Percentiles rank a stretch among this genome's conserved stretches.
Evolutionary conservation across 2,113 vertebrate genomes (phyloP).

Genomic region (Centropus bengalensis): DNA sequence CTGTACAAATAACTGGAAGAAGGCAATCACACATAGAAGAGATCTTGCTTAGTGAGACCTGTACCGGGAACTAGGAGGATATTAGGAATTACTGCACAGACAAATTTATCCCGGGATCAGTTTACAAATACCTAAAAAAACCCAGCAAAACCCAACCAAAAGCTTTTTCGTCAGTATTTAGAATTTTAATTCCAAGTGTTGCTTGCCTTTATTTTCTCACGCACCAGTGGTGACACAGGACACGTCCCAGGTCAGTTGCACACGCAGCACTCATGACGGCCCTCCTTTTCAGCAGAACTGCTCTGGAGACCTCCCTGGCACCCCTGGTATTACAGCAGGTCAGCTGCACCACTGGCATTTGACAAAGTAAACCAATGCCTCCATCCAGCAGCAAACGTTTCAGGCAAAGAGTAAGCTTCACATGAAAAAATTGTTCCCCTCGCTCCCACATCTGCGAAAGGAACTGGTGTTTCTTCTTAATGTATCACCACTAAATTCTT

Average conservation of each 20-base stretch:
- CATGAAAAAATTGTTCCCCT: constrained; percentile 13
- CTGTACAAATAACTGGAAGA: background rate
- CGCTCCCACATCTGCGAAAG: constrained; percentile 18
- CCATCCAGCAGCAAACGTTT: background rate
- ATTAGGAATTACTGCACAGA: background rate
- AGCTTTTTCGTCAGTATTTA: background rate
- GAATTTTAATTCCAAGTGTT: background rate
- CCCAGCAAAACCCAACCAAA: background rate
- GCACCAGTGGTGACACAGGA: background rate
- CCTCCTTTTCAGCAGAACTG: background rate
- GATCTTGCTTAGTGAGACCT: background rate
- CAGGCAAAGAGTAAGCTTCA: background rate
- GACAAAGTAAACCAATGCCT: constrained; percentile 9
- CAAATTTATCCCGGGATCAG: background rate
- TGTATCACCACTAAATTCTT: constrained; percentile 51
- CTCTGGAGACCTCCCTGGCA: background rate
- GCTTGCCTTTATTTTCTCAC: background rate
- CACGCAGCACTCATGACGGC: background rate
- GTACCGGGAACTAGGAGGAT: background rate
- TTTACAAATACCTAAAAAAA: background rate
- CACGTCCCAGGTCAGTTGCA: background rate
- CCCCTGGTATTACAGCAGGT: background rate
- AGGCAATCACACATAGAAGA: background rate
- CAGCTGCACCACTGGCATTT: background rate
- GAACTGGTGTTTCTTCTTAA: constrained; percentile 5